Evolutionary conservation across 2,888 invertebrate species (phyloP), one percentile per base, ranked within the genome.

Genomic region (Pycnomerus fuliginosus): DNA sequence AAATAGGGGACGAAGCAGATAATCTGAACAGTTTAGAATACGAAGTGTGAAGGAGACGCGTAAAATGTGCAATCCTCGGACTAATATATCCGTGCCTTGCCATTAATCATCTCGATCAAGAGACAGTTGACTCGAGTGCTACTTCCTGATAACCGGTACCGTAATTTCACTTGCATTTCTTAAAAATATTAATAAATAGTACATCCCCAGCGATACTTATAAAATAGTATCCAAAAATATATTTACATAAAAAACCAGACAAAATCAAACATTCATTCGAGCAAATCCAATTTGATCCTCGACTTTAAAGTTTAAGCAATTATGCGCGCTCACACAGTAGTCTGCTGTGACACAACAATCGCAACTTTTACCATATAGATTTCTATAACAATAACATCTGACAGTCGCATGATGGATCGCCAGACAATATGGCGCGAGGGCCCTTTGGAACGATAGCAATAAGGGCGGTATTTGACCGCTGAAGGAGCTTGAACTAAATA

Each of bases 391-490:
- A 71, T 70, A 70, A 67, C 68, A 59, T 60, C 59, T 71, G 71
- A 72, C 72, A 70, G 68, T 64, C 56, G 57, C 58, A 67, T 72
- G 72, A 72, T 72, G 72, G 71, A 72, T 72, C 69, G 64, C 68
- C 64, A 67, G 69, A 69, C 68, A 68, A 69, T 69, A 70, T 69
- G 69, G 65, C 60, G 61, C 57, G 52, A 32, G 48, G 43, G 54
- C 52, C 55, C 55, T 60, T 56, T 49, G 43, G 50, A 38, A 42
- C 36, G 40, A 49, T 52, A 42, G 49, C 55, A 52, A 58, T 60
- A 58, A 59, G 58, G 61, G 57, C 48, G 58, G 46, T 50, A 58
- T 60, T 57, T 60, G 59, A 58, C 59, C 60, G 55, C 48, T 46
- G 46, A 53, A 57, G 56, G 50, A 52, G 48, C 40, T 20, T 39